Percentiles rank a stretch among this genome's conserved stretches.
Conservation (phyloP, 1,140 invertebrate genomes). For the Trypoxylus dichotomus region DNA sequence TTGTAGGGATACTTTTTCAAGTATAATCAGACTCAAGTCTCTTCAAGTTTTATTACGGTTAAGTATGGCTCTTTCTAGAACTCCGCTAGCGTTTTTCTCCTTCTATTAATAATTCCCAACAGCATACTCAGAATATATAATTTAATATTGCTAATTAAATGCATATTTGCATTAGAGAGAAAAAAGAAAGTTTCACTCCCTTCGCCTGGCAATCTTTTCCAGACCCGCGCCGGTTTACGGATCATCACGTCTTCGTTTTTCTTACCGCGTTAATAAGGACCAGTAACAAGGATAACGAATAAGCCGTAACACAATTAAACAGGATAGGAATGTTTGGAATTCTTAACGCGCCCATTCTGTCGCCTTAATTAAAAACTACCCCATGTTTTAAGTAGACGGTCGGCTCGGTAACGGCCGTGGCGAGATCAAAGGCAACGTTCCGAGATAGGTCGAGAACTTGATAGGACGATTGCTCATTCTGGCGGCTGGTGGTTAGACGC, state of each 20-base stretch:
- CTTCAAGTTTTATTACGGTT: background rate
- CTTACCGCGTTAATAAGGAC: constrained; percentile 24
- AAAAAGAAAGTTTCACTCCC: background rate
- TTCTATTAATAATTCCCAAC: constrained; percentile 30
- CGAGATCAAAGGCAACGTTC: constrained; percentile 10
- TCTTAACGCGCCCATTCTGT: constrained; percentile 51
- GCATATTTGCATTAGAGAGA: constrained; percentile 48
- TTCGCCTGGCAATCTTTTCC: constrained; percentile 24
- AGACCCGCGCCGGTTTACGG: background rate
- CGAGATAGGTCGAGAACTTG: constrained; percentile 28
- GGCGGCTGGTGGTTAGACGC: constrained; percentile 49
- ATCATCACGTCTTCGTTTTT: constrained; percentile 26
- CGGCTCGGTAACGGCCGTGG: constrained; percentile 32
- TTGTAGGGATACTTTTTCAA: background rate
- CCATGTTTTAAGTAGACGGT: constrained; percentile 43
- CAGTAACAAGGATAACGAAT: constrained; percentile 39
- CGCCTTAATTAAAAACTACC: constrained; percentile 54
- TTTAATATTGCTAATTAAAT: constrained; percentile 52
- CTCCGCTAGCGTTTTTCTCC: background rate
- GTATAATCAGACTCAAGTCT: background rate
- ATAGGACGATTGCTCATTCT: constrained; percentile 40
- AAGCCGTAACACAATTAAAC: constrained; percentile 50
- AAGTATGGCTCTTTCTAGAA: background rate
- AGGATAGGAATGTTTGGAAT: constrained; percentile 49
- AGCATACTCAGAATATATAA: constrained; percentile 46